These are phyloP conservation scores for Heliconius eleuchia DNA, from an alignment of 1,140 invertebrate genomes.

Conservation along the genomic window DNA sequence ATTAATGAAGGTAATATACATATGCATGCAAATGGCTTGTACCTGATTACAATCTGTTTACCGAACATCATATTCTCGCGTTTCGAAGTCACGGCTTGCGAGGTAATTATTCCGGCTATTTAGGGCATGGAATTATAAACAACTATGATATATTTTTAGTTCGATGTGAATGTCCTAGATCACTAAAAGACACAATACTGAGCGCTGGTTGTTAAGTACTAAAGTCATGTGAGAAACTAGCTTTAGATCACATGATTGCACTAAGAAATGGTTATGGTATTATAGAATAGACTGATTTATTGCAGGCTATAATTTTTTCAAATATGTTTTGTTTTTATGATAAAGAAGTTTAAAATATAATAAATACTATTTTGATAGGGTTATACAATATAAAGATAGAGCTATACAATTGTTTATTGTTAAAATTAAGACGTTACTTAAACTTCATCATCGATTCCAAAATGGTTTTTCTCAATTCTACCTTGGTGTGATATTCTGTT, in stretches of 20 bases:
- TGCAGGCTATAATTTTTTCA: no score
- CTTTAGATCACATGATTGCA: not conserved
- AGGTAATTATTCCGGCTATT: slow-evolving; percentile 20
- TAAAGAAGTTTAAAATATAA: no score
- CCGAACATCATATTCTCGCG: not conserved
- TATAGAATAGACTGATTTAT: no score
- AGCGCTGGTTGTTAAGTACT: not conserved
- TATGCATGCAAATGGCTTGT: not conserved
- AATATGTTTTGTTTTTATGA: no score
- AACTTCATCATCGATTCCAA: no score
- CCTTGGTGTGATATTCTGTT: no score
- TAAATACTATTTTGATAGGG: no score
- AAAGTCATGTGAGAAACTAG: not conserved
- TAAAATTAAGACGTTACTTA: no score
- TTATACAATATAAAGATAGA: no score
- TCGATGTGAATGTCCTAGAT: slow-evolving; percentile 26
- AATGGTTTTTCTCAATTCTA: no score
- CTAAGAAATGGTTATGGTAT: no score
- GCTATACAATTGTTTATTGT: no score
- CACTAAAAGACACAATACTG: not conserved
- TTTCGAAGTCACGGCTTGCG: slow-evolving; percentile 16
- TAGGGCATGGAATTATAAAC: slow-evolving; percentile 28
- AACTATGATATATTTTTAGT: slow-evolving; percentile 18
- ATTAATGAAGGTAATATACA: not conserved
- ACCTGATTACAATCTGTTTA: not conserved